Conservation (phyloP, 2,797 vertebrate genomes). For the Dermochelys coriacea region DNA sequence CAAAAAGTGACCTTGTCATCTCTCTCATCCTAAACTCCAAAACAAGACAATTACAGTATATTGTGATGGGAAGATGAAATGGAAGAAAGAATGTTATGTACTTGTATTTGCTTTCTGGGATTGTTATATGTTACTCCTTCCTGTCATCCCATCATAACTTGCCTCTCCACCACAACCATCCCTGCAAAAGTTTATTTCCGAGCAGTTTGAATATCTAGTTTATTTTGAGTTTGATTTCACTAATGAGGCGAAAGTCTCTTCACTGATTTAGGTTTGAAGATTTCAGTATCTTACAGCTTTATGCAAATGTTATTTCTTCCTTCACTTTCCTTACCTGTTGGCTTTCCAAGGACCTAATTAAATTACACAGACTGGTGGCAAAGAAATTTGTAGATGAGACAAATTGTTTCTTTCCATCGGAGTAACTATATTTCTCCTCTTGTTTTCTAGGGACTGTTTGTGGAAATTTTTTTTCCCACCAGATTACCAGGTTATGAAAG, state of each 20-base stretch:
- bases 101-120: neutral
- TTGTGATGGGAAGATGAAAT: neutral
- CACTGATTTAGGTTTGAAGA: neutral
- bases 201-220: neutral
- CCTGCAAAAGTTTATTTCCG: neutral
- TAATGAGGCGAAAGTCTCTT: neutral
- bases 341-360: neutral
- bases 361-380: neutral
- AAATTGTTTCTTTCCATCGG: neutral
- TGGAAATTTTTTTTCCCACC: slow-evolving; percentile 99
- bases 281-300: neutral
- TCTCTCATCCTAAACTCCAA: neutral
- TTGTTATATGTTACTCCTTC: neutral
- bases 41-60: neutral
- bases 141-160: neutral
- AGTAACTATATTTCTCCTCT: neutral
- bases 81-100: neutral
- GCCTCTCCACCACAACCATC: neutral
- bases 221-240: neutral
- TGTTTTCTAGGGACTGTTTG: slow-evolving; percentile 89
- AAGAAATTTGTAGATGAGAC: neutral
- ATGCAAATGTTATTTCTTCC: neutral
- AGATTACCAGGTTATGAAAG: slow-evolving; percentile 95
- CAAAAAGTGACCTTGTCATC: neutral
- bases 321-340: neutral